Conservation (phyloP, 1,140 invertebrate species). For the Brachystomella parvula region DNA sequence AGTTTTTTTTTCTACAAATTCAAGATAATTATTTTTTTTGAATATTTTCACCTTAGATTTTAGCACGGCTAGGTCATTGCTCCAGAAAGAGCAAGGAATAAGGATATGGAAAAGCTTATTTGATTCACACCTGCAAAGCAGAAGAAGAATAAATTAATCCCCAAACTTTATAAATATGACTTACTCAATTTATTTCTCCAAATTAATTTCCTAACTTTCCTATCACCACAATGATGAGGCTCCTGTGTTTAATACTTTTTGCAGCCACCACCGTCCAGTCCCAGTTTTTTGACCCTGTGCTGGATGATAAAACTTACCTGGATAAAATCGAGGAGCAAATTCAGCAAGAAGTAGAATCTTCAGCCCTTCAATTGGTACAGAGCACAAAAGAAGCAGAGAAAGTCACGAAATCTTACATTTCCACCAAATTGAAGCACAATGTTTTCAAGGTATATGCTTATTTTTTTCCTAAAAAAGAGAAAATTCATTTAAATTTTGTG, state of each 20-base stretch:
- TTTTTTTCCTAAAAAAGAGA: not conserved
- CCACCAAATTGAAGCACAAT: slow-evolving; percentile 29
- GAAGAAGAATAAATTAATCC: too few species aligned
- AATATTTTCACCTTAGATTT: too few species aligned
- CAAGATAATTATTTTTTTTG: too few species aligned
- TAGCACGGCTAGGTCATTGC: too few species aligned
- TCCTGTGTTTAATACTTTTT: not conserved
- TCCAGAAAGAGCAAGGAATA: too few species aligned
- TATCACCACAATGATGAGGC: not conserved
- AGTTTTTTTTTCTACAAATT: too few species aligned
- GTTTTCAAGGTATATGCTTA: slow-evolving; percentile 21
- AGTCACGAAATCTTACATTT: slow-evolving; percentile 22
- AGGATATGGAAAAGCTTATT: too few species aligned
- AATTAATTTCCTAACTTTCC: not conserved
- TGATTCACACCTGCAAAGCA: too few species aligned
- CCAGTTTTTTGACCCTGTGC: slow-evolving; percentile 26
- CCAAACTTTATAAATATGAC: not conserved
- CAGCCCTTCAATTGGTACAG: slow-evolving; percentile 10
- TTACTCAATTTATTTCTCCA: too few species aligned
- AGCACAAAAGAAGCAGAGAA: slow-evolving; percentile 18
- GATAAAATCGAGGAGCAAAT: slow-evolving; percentile 22
- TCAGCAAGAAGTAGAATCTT: slow-evolving; percentile 1
- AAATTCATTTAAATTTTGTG: not conserved
- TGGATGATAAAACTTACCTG: slow-evolving; percentile 28
- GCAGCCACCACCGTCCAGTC: not conserved